Evolutionary conservation across 2,888 invertebrate genomes (phyloP).

Genomic region (Oscheius sp.): DNA sequence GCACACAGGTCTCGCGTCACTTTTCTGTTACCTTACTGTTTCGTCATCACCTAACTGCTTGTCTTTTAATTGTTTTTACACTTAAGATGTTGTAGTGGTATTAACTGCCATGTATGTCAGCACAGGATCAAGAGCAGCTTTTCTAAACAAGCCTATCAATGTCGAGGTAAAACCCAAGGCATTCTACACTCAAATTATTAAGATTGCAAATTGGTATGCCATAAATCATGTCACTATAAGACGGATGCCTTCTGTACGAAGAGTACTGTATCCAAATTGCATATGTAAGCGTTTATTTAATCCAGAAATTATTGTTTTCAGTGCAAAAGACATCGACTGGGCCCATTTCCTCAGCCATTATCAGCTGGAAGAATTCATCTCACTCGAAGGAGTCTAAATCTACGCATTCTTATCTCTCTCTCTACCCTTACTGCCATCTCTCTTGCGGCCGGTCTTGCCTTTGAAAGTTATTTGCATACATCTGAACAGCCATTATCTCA

Average conservation of each 20-base stretch:
- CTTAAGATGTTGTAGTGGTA: conserved; percentile 63
- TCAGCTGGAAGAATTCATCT: conserved; percentile 69
- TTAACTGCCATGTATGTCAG: conserved; percentile 70
- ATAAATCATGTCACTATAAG: conserved; percentile 72
- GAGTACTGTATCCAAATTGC: conserved; percentile 60
- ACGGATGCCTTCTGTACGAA: conserved; percentile 67
- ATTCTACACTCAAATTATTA: conserved; percentile 27
- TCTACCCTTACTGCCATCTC: conserved; percentile 26
- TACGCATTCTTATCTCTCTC: not conserved
- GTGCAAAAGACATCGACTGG: conserved; percentile 71
- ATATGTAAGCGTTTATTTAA: conserved; percentile 53
- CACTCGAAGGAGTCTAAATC: conserved; percentile 60
- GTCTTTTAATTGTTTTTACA: conserved; percentile 19
- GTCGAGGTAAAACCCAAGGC: conserved; percentile 64
- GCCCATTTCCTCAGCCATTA: conserved; percentile 66
- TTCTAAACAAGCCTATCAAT: conserved; percentile 73
- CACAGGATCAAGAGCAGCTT: conserved; percentile 68
- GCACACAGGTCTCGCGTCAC: conserved; percentile 1
- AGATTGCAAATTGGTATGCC: conserved; percentile 73
- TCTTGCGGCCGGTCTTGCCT: conserved; percentile 36
- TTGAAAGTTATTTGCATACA: conserved; percentile 37
- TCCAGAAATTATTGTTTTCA: conserved; percentile 35
- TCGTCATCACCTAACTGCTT: conserved; percentile 29
- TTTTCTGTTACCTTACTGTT: conserved; percentile 34
- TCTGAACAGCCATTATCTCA: conserved; percentile 20